Evolutionary conservation across 2,888 invertebrate species (phyloP).

Genomic region (Caenorhabditis auriculariae): DNA sequence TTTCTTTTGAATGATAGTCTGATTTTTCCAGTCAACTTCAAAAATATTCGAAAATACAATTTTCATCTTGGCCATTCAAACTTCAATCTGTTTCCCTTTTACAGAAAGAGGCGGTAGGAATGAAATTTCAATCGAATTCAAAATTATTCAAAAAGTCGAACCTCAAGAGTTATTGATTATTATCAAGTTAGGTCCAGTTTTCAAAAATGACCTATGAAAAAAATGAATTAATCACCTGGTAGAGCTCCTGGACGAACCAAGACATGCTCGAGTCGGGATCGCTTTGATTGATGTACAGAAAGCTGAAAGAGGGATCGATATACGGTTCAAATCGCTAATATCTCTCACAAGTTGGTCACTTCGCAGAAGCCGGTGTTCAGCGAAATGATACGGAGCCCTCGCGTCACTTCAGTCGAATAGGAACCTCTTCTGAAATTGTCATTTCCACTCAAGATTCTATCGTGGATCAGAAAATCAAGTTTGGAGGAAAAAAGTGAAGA

Average conservation of each 20-base stretch:
- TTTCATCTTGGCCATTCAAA: too few relatives aligned
- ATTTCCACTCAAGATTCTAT: too few relatives aligned
- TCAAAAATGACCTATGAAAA: not conserved
- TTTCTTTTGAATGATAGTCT: too few relatives aligned
- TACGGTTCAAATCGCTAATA: not conserved
- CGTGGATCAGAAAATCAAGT: too few relatives aligned
- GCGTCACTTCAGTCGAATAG: constrained; percentile 73
- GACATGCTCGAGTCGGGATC: constrained; percentile 78
- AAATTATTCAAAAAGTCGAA: too few relatives aligned
- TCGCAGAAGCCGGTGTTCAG: constrained; percentile 65
- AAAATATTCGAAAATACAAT: too few relatives aligned
- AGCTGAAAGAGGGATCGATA: constrained; percentile 63
- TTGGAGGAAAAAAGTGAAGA: too few relatives aligned
- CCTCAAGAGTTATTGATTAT: too few relatives aligned
- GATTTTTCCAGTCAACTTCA: too few relatives aligned
- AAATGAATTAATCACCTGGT: constrained; percentile 9
- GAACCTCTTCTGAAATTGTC: constrained; percentile 73
- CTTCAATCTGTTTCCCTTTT: too few relatives aligned
- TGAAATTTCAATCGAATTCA: too few relatives aligned
- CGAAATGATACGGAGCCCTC: constrained; percentile 55
- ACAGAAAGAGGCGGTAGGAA: not conserved
- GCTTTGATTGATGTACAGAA: constrained; percentile 82
- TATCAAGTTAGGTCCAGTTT: not conserved
- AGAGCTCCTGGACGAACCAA: constrained; percentile 78
- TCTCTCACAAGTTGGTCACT: constrained; percentile 63